Percentiles rank a stretch among this genome's conserved stretches.
phyloP scores from a whole-genome alignment of 2,113 vertebrate genomes.

The Onychostoma macrolepis region DNA sequence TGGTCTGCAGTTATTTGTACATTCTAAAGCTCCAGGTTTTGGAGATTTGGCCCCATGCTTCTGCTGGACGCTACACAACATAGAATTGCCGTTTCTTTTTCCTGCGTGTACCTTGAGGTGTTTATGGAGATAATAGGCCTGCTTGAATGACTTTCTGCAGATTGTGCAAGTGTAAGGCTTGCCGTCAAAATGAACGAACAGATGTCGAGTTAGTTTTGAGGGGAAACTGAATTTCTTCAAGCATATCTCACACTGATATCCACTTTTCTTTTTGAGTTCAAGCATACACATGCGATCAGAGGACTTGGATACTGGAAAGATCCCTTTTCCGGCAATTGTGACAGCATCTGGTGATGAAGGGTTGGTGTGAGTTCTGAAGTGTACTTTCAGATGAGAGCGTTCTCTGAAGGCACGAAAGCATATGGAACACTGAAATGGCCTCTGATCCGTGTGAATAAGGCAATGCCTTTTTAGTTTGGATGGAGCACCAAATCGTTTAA shows the following conservation, averaged over 20 bases:
- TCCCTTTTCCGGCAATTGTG: not conserved
- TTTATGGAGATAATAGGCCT: not conserved
- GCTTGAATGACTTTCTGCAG: constrained; percentile 82
- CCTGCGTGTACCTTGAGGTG: not conserved
- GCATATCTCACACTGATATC: constrained; percentile 80
- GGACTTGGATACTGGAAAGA: not conserved
- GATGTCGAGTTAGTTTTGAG: constrained; percentile 82
- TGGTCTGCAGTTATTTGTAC: not conserved
- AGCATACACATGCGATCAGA: constrained; percentile 57
- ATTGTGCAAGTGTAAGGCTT: constrained; percentile 81
- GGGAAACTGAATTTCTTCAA: constrained; percentile 80
- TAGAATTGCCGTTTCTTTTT: not conserved
- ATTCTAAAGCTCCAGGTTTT: not conserved
- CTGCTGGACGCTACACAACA: not conserved
- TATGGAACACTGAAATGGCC: constrained; percentile 81
- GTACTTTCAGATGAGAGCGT: constrained; percentile 83
- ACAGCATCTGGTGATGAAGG: not conserved
- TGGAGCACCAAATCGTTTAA: constrained; percentile 80
- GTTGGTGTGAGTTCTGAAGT: constrained; percentile 77
- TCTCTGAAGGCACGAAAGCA: constrained; percentile 82
- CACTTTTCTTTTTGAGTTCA: constrained; percentile 15
- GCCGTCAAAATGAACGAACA: constrained; percentile 76
- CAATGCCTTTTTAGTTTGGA: constrained; percentile 83
- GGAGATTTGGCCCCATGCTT: not conserved
- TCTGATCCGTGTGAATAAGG: constrained; percentile 84